Evolutionary conservation across 2,113 vertebrate species (phyloP).

Genomic region (Nicator chloris): DNA sequence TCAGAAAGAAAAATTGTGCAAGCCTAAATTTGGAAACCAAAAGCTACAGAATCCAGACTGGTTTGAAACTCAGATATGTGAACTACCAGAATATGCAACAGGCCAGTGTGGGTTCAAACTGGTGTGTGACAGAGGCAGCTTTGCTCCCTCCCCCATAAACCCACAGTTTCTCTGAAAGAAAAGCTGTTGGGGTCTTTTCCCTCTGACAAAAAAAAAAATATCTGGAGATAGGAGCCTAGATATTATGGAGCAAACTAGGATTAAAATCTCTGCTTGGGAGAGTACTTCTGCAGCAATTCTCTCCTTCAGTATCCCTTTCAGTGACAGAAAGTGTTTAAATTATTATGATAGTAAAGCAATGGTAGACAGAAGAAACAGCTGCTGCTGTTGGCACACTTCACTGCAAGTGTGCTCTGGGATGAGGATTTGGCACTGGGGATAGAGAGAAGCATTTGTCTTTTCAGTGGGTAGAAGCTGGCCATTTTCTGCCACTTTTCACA

Average conservation of each 20-base stretch:
- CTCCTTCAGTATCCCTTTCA: not conserved
- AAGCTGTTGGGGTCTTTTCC: rapidly evolving
- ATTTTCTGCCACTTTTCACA: not conserved
- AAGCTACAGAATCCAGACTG: not conserved
- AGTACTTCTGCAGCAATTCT: not conserved
- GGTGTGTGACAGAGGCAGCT: rapidly evolving
- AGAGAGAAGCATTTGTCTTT: not conserved
- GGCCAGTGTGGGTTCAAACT: not conserved
- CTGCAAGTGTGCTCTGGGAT: not conserved
- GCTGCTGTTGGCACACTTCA: not conserved
- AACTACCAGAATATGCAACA: not conserved
- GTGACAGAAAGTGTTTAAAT: not conserved
- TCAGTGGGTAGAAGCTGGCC: not conserved
- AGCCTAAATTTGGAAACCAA: not conserved
- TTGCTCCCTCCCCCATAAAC: not conserved
- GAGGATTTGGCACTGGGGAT: not conserved
- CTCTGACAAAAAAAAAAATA: not conserved
- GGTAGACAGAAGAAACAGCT: not conserved
- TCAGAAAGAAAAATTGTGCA: not conserved
- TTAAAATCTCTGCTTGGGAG: not conserved
- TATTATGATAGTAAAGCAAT: not conserved
- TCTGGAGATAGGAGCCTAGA: rapidly evolving
- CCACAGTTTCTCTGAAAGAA: not conserved
- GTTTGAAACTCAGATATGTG: not conserved
- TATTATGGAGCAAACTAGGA: not conserved